Evolutionary conservation across 2,113 vertebrate genomes (phyloP).

Genomic region (Climacteris rufus): DNA sequence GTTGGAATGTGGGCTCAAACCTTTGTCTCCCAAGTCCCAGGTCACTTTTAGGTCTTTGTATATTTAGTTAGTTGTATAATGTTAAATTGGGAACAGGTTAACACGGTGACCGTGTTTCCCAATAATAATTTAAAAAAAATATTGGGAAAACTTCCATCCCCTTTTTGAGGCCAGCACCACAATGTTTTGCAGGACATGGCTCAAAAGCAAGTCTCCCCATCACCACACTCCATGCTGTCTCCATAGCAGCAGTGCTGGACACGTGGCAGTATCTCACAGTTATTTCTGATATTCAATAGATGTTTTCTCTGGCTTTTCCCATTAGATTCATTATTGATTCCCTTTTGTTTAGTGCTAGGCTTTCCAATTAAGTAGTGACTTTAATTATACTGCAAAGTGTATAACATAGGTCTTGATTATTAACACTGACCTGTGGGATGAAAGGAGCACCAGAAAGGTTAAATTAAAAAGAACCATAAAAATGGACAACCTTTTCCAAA

Average conservation of each 20-base stretch:
- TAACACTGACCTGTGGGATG: constrained; percentile 41
- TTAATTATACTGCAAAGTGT: constrained; percentile 63
- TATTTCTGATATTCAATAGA: background rate
- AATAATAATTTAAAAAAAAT: background rate
- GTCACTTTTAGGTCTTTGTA: background rate
- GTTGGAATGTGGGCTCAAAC: background rate
- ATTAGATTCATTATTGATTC: constrained; percentile 40
- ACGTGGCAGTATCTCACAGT: background rate
- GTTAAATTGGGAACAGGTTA: background rate
- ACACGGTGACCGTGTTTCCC: background rate
- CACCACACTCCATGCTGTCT: background rate
- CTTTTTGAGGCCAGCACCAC: background rate
- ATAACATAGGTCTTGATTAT: constrained; percentile 59
- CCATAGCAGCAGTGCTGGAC: background rate
- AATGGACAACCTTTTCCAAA: constrained; percentile 12
- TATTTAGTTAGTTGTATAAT: background rate
- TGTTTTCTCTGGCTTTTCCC: background rate
- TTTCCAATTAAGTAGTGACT: constrained; percentile 67
- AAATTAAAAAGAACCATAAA: constrained; percentile 57
- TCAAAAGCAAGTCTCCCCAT: background rate
- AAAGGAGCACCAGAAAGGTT: constrained; percentile 26
- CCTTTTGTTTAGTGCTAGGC: constrained; percentile 48
- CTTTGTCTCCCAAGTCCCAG: background rate
- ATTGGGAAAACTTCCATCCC: background rate
- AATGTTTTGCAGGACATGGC: background rate